Base-by-base conservation (phyloP, 2,113 vertebrate genomes). In the Rallus limicola region DNA sequence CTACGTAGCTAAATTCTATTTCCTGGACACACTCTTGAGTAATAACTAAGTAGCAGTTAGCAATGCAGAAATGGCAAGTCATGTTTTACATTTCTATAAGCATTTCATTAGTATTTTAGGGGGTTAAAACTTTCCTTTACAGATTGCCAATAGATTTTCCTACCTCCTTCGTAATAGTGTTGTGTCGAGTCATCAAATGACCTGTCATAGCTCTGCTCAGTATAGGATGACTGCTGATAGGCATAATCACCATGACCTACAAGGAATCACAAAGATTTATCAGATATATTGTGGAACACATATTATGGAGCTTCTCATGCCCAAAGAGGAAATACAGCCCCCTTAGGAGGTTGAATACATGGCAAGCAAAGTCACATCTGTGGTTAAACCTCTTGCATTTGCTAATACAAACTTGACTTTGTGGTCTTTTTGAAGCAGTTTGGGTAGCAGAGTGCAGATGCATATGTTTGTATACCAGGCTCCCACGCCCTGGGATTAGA, bases 111-210 rank as follows among this genome's bases (percentile, higher is more conserved):
- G 33, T 63, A 21, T 84, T 68, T 48, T 40, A 74, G 60, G 60
- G 36, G 19, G 46, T 13, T 14, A 25, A 26, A 86, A 42, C 64
- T 78, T 64, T 68, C 36, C 7, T 63, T 74, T 64, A 63, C 28
- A 50, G 28, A 88, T 16, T 64, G 50, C 53, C 16, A 38, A 62
- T 44, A 2, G 17, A 10, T 52, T 82, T 86, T 77, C 98, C 94
- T 97, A 99, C 99, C 99, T 94, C 98, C 99, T 98, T 99, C 99
- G 7, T 99, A 99, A 96, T 99, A 99, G 96, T 99, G 99, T 88
- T 99, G 99, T 26, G 99, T 98, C 21, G 99, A 98, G 71, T 99
- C 99, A 2, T 99, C 99, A 63, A 99, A 99, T 0, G 99, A 98
- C 90, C 99, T 98, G 95, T 99, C 99, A 2, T 99, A 99, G 97